phyloP scores from a whole-genome alignment of 2,797 vertebrate genomes.

The Peromyscus melanophrys region DNA sequence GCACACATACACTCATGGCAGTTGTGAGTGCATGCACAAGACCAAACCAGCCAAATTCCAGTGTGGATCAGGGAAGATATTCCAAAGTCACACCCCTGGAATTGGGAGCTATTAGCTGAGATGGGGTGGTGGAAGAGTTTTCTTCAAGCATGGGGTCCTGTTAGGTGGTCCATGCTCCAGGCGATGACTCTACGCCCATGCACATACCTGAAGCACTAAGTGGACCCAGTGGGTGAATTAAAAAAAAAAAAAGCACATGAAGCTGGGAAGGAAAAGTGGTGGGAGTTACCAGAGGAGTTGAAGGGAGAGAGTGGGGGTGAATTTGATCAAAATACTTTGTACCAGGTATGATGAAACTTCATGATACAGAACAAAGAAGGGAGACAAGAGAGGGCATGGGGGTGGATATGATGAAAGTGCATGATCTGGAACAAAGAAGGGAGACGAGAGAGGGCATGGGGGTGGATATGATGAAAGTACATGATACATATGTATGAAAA shows the following conservation, averaged over 20 bases:
- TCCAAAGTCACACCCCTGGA: neutral
- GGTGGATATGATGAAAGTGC: neutral
- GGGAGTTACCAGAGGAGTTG: neutral
- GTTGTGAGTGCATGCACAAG: neutral
- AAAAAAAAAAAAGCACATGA: neutral
- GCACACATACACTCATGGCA: neutral
- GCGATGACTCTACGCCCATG: no score
- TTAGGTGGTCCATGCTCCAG: neutral
- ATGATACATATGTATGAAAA: neutral
- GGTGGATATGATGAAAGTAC: neutral
- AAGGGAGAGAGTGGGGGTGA: neutral
- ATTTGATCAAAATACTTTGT: neutral
- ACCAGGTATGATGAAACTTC: neutral
- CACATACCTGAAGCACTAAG: neutral
- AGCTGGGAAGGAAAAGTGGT: neutral
- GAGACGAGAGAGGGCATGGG: neutral
- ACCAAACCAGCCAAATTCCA: neutral
- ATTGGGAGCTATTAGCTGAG: neutral
- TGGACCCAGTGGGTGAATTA: neutral
- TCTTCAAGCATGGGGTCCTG: neutral
- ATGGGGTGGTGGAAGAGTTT: neutral
- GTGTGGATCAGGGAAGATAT: neutral
- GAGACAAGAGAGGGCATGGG: neutral
- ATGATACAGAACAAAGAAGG: neutral
- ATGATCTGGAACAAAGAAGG: neutral